These are phyloP conservation scores for Callopanchax toddi DNA, from an alignment of 2,113 vertebrate species.

Conservation along the genomic window DNA sequence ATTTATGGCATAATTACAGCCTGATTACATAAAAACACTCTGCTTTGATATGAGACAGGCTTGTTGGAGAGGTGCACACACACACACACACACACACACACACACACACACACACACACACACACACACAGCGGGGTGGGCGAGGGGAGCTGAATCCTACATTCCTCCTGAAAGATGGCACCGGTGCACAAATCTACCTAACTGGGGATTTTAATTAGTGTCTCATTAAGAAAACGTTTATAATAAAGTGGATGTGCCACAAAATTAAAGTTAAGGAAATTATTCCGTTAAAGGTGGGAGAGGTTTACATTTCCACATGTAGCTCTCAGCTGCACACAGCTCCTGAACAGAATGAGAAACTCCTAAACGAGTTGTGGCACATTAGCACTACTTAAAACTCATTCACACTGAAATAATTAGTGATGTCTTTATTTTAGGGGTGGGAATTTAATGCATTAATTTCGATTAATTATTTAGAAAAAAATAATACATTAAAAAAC, in stretches of 20 bases:
- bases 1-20: conserved; percentile 64
- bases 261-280: not conserved
- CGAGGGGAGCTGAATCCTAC: not conserved
- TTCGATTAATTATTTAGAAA: no score
- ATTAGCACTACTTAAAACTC: no score
- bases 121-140: not conserved
- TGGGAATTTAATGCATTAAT: no score
- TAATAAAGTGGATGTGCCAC: not conserved
- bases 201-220: conserved; percentile 16
- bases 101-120: not conserved
- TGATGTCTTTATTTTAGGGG: no score
- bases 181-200: not conserved
- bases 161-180: conserved; percentile 1
- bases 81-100: no score
- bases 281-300: not conserved
- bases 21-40: conserved; percentile 53
- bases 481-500: no score
- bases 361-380: not conserved
- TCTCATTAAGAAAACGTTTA: not conserved
- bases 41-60: conserved; percentile 35
- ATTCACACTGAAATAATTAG: no score
- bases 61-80: conserved; percentile 10
- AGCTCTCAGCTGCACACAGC: not conserved
- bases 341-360: not conserved
- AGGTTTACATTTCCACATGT: not conserved